Evolutionary conservation across 2,113 vertebrate genomes (phyloP), one percentile per base, ranked within the genome.

Genomic region (Hydropotes inermis): DNA sequence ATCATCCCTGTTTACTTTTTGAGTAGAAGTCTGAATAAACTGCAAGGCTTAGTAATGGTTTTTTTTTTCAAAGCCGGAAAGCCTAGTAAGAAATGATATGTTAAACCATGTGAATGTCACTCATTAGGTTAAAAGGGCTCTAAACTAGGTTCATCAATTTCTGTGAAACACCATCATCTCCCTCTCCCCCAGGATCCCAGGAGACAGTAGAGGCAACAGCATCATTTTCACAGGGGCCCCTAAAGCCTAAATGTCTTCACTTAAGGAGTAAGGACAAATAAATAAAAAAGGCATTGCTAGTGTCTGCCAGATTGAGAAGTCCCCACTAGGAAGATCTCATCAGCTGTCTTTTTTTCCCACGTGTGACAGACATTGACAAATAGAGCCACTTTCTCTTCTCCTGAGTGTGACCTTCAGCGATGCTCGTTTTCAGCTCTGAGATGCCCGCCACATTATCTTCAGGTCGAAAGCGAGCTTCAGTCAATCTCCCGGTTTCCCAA

Each of bases 371-470:
- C 88, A 91, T 9, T 27, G 33, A 89, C 27, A 17, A 94, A 88
- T 28, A 25, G 82, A 93, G 89, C 50, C 39, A 27, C 52, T 58
- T 92, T 60, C 87, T 91, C 94, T 50, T 61, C 58, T 89, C 67
- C 64, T 11, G 52, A 76, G 50, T 57, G 83, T 96, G 96, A 94
- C 94, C 90, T 95, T 90, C 57, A 23, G 19, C n/a, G 74, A 70
- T 33, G 43, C 87, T 83, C 4, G 83, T 87, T 67, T 90, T 84
- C 78, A 54, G 92, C 81, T 87, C 70, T 61, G 43, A 91, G 95
- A 57, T 64, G 36, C 55, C 28, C 1, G 15, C 33, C 19, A 1
- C 6, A 28, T 64, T 50, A 64, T 39, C 84, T 85, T 93, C 67
- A 36, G 84, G 60, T 85, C 2, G 30, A 58, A 89, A 94, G 54